These are phyloP conservation scores for Campylorhamphus procurvoides DNA, from an alignment of 2,113 vertebrate species.

Conservation along the genomic window DNA sequence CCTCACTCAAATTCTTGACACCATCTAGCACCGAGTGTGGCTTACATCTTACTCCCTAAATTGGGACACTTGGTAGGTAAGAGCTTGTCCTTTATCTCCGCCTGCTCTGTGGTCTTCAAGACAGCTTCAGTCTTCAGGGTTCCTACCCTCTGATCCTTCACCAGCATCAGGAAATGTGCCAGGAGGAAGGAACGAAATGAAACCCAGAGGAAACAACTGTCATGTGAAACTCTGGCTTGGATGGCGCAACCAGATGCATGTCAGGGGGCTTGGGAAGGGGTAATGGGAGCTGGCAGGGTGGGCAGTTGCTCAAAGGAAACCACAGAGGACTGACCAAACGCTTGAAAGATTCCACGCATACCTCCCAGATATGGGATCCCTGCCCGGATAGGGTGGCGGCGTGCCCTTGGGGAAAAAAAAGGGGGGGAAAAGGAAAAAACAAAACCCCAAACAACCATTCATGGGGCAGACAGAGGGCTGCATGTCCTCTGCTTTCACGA, in stretches of 20 bases:
- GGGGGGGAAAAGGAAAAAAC: not conserved
- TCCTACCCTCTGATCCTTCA: not conserved
- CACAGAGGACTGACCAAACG: constrained; percentile 42
- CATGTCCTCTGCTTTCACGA: constrained; percentile 8
- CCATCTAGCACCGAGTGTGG: rapidly evolving
- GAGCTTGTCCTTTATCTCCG: not conserved
- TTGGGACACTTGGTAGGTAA: not conserved
- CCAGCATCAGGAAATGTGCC: not conserved
- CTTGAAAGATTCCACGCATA: constrained; percentile 45
- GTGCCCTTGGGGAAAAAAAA: not conserved
- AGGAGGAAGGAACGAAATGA: not conserved
- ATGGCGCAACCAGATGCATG: not conserved
- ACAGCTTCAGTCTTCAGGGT: not conserved
- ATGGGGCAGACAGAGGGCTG: constrained; percentile 11
- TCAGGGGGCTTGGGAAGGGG: constrained; percentile 25
- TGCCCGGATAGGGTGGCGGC: not conserved
- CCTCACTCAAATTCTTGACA: not conserved
- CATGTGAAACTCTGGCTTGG: not conserved
- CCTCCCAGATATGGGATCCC: constrained; percentile 41
- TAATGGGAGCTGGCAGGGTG: constrained; percentile 29
- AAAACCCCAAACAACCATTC: not conserved
- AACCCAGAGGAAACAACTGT: not conserved
- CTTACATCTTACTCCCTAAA: not conserved
- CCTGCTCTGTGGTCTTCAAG: not conserved
- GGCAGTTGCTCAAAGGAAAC: constrained; percentile 50